These are phyloP conservation scores for Hemibagrus guttatus DNA, from an alignment of 2,797 vertebrate species.

Conservation along the genomic window DNA sequence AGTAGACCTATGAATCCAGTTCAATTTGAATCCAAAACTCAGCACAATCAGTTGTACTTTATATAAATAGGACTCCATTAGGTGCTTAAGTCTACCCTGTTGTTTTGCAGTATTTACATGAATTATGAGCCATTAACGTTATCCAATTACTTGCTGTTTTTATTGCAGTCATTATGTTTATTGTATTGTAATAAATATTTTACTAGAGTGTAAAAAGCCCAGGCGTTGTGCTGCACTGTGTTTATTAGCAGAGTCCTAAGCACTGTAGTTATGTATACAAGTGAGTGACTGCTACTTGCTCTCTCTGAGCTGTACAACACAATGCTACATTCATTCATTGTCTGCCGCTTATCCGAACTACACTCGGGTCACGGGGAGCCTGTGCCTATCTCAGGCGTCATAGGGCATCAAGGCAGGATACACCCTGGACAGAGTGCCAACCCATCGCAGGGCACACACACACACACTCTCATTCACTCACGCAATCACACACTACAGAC, in stretches of 20 bases:
- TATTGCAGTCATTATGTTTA: not conserved
- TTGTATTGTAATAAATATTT: conserved; percentile 22
- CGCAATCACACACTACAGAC: too few species aligned
- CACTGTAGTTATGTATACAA: not conserved
- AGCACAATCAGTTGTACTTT: not conserved
- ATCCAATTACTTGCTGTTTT: conserved; percentile 17
- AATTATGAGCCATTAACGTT: not conserved
- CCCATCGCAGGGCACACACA: too few species aligned
- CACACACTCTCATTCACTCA: too few species aligned
- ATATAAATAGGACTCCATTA: not conserved
- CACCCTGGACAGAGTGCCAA: too few species aligned
- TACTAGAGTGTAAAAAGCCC: conserved; percentile 7
- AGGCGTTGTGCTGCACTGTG: not conserved
- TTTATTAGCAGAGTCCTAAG: not conserved
- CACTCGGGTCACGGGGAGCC: too few species aligned
- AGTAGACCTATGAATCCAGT: not conserved
- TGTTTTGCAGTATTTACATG: not conserved
- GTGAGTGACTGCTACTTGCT: not conserved
- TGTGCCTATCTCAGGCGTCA: too few species aligned
- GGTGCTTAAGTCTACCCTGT: not conserved
- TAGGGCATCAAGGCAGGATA: too few species aligned
- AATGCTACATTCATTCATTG: too few species aligned
- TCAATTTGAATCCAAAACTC: not conserved
- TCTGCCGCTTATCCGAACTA: too few species aligned
- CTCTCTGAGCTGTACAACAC: not conserved